Evolutionary conservation across 2,113 vertebrate genomes (phyloP).

Genomic region (Pluvianellus socialis): DNA sequence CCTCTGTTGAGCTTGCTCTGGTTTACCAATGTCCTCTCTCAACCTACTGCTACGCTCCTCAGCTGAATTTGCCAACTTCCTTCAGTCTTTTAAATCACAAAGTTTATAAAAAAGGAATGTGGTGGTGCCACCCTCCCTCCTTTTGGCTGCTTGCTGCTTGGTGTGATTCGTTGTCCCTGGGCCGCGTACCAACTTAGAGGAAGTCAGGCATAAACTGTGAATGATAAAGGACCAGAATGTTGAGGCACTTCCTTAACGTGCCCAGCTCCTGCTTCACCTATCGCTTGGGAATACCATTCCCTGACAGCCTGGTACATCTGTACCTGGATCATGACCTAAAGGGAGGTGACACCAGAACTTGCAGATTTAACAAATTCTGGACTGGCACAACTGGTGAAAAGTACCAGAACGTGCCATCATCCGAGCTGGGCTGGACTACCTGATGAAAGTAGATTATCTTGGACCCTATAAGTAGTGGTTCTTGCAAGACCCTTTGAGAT

Average conservation of each 20-base stretch:
- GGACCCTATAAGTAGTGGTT: neutral
- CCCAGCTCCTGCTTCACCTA: neutral
- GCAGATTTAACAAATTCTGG: neutral
- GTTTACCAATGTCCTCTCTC: neutral
- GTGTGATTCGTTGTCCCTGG: neutral
- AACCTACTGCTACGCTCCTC: neutral
- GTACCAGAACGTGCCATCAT: neutral
- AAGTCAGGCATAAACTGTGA: neutral
- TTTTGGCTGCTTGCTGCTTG: neutral
- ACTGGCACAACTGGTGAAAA: neutral
- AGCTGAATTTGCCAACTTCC: neutral
- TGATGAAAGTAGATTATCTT: neutral
- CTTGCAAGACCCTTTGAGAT: neutral
- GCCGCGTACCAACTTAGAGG: neutral
- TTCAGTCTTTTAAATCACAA: neutral
- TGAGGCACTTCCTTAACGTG: neutral
- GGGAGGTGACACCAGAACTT: neutral
- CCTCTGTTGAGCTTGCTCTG: neutral
- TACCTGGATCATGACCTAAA: neutral
- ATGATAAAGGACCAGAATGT: neutral
- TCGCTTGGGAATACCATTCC: neutral
- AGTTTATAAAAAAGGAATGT: neutral
- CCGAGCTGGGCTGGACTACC: neutral
- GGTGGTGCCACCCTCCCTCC: neutral
- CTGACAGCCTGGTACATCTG: neutral